These are phyloP conservation scores for Drosophila sechellia DNA, from an alignment of 1,140 invertebrate species.

Conservation along the genomic window DNA sequence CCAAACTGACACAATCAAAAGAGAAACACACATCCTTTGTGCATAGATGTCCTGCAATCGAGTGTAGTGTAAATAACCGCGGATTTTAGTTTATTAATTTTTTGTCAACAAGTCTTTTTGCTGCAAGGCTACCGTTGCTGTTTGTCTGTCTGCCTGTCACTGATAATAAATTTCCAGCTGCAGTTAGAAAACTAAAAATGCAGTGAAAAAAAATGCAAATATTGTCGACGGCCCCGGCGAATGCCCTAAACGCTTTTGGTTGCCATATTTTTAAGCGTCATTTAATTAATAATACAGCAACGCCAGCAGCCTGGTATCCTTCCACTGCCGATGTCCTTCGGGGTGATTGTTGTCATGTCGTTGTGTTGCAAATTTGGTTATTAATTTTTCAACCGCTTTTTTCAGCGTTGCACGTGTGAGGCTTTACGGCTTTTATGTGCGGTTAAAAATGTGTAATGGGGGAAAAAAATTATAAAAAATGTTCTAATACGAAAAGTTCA, in stretches of 20 bases:
- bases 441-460: background rate
- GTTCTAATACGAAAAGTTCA: background rate
- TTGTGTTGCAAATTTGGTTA: constrained; percentile 34
- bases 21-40: background rate
- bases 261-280: constrained; percentile 57
- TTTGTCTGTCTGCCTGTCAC: constrained; percentile 63
- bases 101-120: constrained; percentile 63
- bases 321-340: constrained; percentile 2
- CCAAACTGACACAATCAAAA: constrained; percentile 14
- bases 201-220: constrained; percentile 6
- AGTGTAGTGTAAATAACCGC: constrained; percentile 78
- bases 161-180: constrained; percentile 70
- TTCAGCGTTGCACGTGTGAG: background rate
- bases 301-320: constrained; percentile 7
- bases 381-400: constrained; percentile 24
- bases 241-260: constrained; percentile 55
- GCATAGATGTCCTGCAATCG: constrained; percentile 32
- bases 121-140: constrained; percentile 10
- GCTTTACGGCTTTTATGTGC: constrained; percentile 4
- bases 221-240: constrained; percentile 5
- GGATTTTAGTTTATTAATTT: constrained; percentile 83
- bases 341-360: constrained; percentile 12
- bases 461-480: background rate
- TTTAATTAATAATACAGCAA: constrained; percentile 69
- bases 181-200: constrained; percentile 33